Percentiles rank a stretch among this genome's conserved stretches.
These are phyloP conservation scores for Podarcis lilfordi DNA, from an alignment of 2,797 vertebrate genomes.

Conservation along the genomic window DNA sequence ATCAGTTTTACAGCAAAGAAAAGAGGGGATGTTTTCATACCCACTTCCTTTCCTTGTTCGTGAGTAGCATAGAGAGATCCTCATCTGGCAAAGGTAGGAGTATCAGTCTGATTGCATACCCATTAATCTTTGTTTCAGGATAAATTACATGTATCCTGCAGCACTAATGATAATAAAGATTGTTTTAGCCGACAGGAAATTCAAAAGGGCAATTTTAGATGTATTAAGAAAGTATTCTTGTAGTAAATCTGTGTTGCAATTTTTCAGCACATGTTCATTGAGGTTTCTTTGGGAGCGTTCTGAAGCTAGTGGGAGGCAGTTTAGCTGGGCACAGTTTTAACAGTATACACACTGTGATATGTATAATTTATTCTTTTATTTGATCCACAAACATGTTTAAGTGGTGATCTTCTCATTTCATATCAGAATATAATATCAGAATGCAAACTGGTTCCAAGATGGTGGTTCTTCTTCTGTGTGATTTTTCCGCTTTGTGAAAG, in stretches of 20 bases:
- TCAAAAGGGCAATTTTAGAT: not conserved
- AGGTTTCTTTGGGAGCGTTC: not conserved
- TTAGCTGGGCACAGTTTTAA: not conserved
- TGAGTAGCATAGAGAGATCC: not conserved
- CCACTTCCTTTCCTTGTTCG: not conserved
- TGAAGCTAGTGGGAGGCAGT: not conserved
- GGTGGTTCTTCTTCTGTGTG: not conserved
- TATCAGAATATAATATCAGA: not conserved
- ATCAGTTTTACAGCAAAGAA: not conserved
- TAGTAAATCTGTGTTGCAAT: rapidly evolving
- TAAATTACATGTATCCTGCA: not conserved
- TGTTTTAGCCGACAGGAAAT: not conserved
- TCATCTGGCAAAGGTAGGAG: not conserved
- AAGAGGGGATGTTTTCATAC: no score
- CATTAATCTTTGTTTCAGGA: not conserved
- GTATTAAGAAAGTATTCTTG: not conserved
- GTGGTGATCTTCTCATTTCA: no score
- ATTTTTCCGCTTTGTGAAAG: not conserved
- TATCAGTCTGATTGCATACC: not conserved
- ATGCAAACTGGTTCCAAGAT: not conserved
- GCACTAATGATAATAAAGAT: not conserved
- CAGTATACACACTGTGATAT: not conserved
- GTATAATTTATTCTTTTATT: not conserved
- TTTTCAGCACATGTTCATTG: rapidly evolving
- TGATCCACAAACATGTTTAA: not conserved